phyloP scores from a whole-genome alignment of 2,888 invertebrate genomes.

The Sisyra nigra region DNA sequence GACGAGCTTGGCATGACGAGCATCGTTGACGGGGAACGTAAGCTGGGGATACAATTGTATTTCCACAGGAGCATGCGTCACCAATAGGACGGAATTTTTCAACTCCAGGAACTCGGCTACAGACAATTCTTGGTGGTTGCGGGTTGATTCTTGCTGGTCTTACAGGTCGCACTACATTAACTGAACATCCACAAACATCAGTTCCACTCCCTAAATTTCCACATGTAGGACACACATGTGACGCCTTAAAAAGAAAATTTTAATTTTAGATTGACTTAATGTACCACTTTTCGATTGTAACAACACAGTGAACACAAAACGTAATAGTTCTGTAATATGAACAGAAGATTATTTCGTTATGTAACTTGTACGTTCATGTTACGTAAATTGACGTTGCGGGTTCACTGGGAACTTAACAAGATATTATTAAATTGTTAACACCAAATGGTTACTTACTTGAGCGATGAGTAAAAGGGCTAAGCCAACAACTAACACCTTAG shows the following conservation, averaged over 20 bases:
- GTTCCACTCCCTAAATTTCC: constrained; percentile 18
- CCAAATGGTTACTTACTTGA: background rate
- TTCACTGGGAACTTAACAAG: no score
- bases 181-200: constrained; percentile 17
- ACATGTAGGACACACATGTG: constrained; percentile 12
- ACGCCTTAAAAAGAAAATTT: constrained; percentile 5
- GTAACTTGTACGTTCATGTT: no score
- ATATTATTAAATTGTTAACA: no score
- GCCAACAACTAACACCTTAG: constrained; percentile 6
- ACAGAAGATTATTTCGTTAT: no score
- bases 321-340: no score
- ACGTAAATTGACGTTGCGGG: no score
- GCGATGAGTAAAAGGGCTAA: constrained; percentile 5
- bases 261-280: no score
- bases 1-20: constrained; percentile 10
- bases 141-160: constrained; percentile 15
- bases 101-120: constrained; percentile 13
- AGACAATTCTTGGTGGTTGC: constrained; percentile 14
- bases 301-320: background rate
- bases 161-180: constrained; percentile 22
- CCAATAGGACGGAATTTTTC: constrained; percentile 17
- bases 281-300: background rate
- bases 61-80: constrained; percentile 20
- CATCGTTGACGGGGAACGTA: constrained; percentile 21
- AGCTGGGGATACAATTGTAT: constrained; percentile 23